Base-by-base conservation (phyloP, 2,113 vertebrate genomes). In the Ophiodon elongatus region DNA sequence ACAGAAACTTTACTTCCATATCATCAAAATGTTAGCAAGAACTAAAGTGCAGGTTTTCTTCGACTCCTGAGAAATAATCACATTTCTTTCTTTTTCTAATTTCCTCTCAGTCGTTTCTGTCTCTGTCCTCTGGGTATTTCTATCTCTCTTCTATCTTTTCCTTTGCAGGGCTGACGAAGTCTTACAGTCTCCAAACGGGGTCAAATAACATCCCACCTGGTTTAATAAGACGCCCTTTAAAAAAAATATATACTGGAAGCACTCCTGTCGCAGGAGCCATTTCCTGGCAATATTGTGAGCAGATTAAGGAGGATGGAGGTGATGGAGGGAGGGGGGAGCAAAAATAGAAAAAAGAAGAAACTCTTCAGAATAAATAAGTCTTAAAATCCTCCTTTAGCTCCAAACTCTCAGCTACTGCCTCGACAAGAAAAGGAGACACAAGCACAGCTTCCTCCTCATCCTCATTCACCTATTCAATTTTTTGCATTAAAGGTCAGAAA, bases 271-370 rank as follows among this genome's bases (percentile, higher is more conserved):
- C 73, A 54, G 60, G 62, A 75, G 83, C 41, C 79, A 72, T 79
- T 91, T 84, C 66, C 77, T 45, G 68, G 72, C 72, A 75, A 91
- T 73, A 73, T 25, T 64, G 79, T 41, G 68, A 76, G 62, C 15
- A 47, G 79, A 85, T 91, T 85, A 87, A 29, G 35, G 59, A 57
- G 50, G 83, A 6, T 45, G 64, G 74, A 83, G 63, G 66, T 57
- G 35, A 78, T 13, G 66, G 33, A 47, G 10, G 60, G 6, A 31
- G 59, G 43, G 13, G 9, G 73, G 1, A 2, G 25, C 4, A 7
- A 41, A 43, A 29, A 59, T 39, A 39, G 13, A 60, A 31, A 68
- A 17, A 31, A 76, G 25, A 21, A 45, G 57, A 23, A 59, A 72
- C 33, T 56, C 33, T 71, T n/a, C 33, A n/a, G 23, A 17, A 56